Base-by-base conservation (phyloP, 1,140 invertebrate genomes). In the Forficula auricularia region DNA sequence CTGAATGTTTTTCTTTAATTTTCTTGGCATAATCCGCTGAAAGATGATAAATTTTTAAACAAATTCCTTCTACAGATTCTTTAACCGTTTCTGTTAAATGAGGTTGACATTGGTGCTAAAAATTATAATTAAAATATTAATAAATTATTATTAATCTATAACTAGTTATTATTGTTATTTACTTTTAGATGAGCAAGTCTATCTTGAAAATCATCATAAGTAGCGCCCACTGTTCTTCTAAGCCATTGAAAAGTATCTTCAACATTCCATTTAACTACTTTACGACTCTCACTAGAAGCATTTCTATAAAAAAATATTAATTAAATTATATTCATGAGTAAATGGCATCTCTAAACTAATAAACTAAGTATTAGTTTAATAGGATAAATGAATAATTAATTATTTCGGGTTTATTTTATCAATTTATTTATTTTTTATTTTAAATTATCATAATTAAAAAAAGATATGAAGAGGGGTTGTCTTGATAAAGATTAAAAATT, bases 221-320 rank as follows among this genome's bases (percentile, higher is more conserved):
- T 89, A 16, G 89, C 88, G 37, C 88, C 90, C n/a, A 90, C 78
- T 10, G 88, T 94, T 57, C 82, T 75, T 56, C 90, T 71, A 19
- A 98, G 59, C 91, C 91, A 97, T 48, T 85, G 81, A 62, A 97
- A 95, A 2, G 89, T 95, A 52, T 96, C 91, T 57, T 96, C 91
- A 1, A 88, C 90, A 68, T 96, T 94, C 91, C 91, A 97, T 61
- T 96, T 96, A 0, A 98, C 90, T 4, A 95, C 82, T 65, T 96
- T 97, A 46, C 92, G 69, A 55, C 88, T 91, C 57, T 95, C 89
- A 1, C 87, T 73, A n/a, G 86, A 80, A 1, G 86, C 82, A 59
- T 84, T 85, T 49, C 85, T 73, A 39, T 61, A 39, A 48, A 32
- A 52, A 48, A 42, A 43, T 3, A 14, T n/a, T n/a, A n/a, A n/a